A percentile compares a stretch with the other conserved stretches of the same genome.
Evolutionary conservation across 2,888 invertebrate genomes (phyloP).

Genomic region (Eristalis arbustorum): DNA sequence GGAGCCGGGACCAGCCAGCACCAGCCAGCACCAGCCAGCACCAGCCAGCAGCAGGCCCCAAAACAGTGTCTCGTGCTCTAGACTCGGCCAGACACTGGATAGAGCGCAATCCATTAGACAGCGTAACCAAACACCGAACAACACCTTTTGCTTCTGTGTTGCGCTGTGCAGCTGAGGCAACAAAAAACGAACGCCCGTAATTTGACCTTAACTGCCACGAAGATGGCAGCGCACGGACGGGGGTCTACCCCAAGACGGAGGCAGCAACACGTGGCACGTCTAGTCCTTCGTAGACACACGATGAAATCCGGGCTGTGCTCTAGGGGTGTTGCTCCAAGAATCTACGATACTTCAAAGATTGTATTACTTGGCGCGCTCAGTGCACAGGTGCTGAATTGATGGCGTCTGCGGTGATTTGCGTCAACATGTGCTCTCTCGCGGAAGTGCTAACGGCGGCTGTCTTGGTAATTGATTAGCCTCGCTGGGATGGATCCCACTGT

Average conservation of each 20-base stretch:
- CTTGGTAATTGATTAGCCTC: background rate
- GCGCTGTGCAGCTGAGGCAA: background rate
- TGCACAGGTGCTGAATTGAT: constrained; percentile 26
- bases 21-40: too few relatives aligned
- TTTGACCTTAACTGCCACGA: constrained; percentile 35
- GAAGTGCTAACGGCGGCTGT: background rate
- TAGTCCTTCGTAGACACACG: constrained; percentile 10
- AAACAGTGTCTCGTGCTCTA: constrained; percentile 45
- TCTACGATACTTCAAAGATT: constrained; percentile 39
- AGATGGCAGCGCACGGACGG: too few relatives aligned
- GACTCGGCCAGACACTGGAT: background rate
- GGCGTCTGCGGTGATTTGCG: constrained; percentile 2
- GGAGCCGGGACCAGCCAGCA: too few relatives aligned
- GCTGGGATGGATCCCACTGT: too few relatives aligned
- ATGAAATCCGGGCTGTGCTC: too few relatives aligned
- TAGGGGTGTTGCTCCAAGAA: too few relatives aligned
- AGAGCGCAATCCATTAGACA: background rate
- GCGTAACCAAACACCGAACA: constrained; percentile 24
- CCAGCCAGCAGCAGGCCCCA: background rate
- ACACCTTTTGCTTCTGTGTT: constrained; percentile 27
- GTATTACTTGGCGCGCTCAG: constrained; percentile 9
- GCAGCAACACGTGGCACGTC: constrained; percentile 56
- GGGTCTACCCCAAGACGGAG: too few relatives aligned
- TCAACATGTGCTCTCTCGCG: background rate
- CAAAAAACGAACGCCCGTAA: constrained; percentile 22